phyloP scores from a whole-genome alignment of 1,140 invertebrate species.

The Ectropis grisescens region DNA sequence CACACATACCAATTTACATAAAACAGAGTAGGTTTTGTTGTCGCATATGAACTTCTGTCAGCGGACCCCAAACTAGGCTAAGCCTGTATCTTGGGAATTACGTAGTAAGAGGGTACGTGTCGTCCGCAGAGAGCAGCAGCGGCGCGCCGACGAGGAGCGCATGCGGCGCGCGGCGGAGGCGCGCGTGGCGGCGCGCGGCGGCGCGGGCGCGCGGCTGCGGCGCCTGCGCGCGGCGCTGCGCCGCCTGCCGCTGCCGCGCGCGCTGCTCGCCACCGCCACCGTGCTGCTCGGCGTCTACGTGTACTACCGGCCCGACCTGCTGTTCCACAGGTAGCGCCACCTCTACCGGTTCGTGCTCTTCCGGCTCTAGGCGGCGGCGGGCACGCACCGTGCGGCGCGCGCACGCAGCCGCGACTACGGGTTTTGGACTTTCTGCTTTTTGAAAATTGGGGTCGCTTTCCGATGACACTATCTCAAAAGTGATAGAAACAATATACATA shows the following conservation, averaged over 20 bases:
- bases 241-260: conserved; percentile 28
- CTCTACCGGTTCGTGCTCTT: conserved; percentile 54
- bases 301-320: conserved; percentile 60
- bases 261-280: conserved; percentile 65
- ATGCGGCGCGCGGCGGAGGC: conserved; percentile 30
- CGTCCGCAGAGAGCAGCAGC: conserved; percentile 63
- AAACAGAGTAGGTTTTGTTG: no score
- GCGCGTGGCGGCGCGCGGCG: conserved; percentile 13
- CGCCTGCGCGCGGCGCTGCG: conserved; percentile 16
- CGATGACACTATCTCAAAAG: no score
- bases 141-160: conserved; percentile 61
- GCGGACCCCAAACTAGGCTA: no score
- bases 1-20: no score
- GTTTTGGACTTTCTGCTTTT: no score
- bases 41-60: no score
- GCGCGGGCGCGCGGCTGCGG: conserved; percentile 15
- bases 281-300: conserved; percentile 68
- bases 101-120: no score
- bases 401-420: no score
- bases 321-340: conserved; percentile 55
- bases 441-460: no score
- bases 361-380: conserved; percentile 20
- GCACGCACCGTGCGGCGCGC: neutral
- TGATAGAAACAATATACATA: no score
- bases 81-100: no score